These are phyloP conservation scores for Plutomurus gul DNA, from an alignment of 1,140 invertebrate species.

Conservation along the genomic window DNA sequence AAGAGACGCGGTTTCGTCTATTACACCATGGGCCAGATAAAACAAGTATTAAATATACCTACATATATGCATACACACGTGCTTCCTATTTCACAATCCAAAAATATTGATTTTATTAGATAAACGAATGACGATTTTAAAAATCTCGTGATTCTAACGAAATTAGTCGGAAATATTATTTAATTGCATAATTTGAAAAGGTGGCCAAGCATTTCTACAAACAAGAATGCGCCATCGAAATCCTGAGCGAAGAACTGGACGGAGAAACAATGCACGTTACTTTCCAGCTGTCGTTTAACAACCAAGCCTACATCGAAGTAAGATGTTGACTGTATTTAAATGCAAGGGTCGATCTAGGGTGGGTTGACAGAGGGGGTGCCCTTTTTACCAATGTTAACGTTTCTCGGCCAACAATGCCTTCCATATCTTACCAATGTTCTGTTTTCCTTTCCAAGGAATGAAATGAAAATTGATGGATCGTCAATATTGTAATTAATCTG, in stretches of 20 bases:
- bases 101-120: background rate
- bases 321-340: background rate
- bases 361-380: too few relatives aligned
- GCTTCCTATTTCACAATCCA: too few relatives aligned
- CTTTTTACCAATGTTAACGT: too few relatives aligned
- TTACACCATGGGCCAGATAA: conserved; percentile 96
- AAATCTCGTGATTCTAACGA: background rate
- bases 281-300: conserved; percentile 92
- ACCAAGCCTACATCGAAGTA: conserved; percentile 61
- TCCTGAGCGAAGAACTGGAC: conserved; percentile 80
- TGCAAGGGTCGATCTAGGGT: too few relatives aligned
- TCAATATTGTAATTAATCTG: background rate
- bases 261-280: conserved; percentile 92
- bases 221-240: conserved; percentile 87
- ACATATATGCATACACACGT: too few relatives aligned
- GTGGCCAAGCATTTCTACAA: conserved; percentile 87
- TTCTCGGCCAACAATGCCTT: too few relatives aligned
- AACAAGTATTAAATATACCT: conserved; percentile 65
- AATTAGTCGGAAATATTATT: background rate
- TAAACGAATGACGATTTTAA: background rate
- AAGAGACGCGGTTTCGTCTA: conserved; percentile 90
- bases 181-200: conserved; percentile 56
- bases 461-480: background rate
- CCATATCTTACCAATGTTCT: too few relatives aligned
- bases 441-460: too few relatives aligned